Evolutionary conservation across 2,113 vertebrate species (phyloP), one percentile per base, ranked within the genome.

Genomic region (Kryptolebias marmoratus): DNA sequence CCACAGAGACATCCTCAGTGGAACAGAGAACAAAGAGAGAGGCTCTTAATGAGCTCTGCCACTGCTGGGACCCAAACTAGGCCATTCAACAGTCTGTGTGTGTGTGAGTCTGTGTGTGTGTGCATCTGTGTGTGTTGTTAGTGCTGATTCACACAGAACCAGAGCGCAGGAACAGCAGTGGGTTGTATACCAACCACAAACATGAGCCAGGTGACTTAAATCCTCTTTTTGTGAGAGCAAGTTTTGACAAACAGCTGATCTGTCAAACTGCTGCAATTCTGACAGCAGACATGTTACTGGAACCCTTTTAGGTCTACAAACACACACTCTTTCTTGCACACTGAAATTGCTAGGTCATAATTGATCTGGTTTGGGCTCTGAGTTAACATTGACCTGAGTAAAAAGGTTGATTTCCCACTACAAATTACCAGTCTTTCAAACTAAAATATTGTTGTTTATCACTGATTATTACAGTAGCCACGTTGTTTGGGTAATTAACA

Each of bases 41-140:
- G 77, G 60, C 79, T 89, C 77, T 82, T 90, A 91, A 93, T 89
- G 87, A 92, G 87, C 77, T 79, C 79, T 85, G 73, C 79, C 82
- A 79, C 77, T 64, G 79, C 87, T 71, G 68, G 79, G 74, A 81
- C 83, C 77, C 84, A 87, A 92, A 91, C 78, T 91, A 93, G 91
- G 91, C 85, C 91, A 91, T 61, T 71, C 83, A 82, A 66, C 55
- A 18, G 30, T n/a, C 31, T 11, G 2, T 44, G 68, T 77, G 68
- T 48, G 54, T 65, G 68, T 74, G 57, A 55, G 52, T 64, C 56
- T 63, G 64, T 75, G 63, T 61, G 64, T 68, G 54, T 71, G 64
- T 68, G 59, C 32, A 54, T 65, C 56, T 64, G 52, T 49, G 71
- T 18, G 56, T 63, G 64, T 63, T 22, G 64, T 74, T 67, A 39